Conservation (phyloP, 2,888 invertebrate species). For the Papilio demoleus region DNA sequence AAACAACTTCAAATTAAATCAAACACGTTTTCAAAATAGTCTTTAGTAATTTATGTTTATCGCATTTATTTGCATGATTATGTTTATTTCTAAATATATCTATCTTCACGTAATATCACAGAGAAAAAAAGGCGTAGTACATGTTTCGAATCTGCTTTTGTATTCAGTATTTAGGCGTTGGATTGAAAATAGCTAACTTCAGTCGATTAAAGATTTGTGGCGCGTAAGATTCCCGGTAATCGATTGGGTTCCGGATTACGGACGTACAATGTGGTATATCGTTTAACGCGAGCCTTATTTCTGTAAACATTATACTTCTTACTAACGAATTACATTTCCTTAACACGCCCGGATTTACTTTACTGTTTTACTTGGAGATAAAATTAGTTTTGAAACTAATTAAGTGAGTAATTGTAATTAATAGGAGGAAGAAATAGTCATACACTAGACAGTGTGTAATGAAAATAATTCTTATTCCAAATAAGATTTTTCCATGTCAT, state of each 20-base stretch:
- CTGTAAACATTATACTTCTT: conserved; percentile 18
- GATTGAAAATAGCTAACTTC: not conserved
- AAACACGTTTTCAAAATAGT: no score
- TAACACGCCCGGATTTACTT: conserved; percentile 2
- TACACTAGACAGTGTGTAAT: no score
- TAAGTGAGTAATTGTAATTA: not conserved
- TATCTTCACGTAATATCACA: no score
- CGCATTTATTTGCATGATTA: no score
- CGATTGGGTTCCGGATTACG: conserved; percentile 20
- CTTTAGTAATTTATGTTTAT: no score
- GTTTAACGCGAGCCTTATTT: conserved; percentile 10
- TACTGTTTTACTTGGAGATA: not conserved
- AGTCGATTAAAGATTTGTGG: not conserved
- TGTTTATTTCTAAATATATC: no score
- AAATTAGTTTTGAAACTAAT: conserved; percentile 3
- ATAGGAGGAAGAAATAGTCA: not conserved
- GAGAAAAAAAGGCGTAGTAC: no score
- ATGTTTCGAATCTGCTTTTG: no score
- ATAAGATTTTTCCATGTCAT: no score
- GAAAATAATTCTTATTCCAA: no score
- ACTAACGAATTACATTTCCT: conserved; percentile 1
- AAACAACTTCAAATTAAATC: no score
- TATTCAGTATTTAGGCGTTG: not conserved
- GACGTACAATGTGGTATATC: conserved; percentile 31
- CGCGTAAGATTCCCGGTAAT: conserved; percentile 18